phyloP scores from a whole-genome alignment of 2,113 vertebrate genomes.

The Coreoperca whiteheadi region DNA sequence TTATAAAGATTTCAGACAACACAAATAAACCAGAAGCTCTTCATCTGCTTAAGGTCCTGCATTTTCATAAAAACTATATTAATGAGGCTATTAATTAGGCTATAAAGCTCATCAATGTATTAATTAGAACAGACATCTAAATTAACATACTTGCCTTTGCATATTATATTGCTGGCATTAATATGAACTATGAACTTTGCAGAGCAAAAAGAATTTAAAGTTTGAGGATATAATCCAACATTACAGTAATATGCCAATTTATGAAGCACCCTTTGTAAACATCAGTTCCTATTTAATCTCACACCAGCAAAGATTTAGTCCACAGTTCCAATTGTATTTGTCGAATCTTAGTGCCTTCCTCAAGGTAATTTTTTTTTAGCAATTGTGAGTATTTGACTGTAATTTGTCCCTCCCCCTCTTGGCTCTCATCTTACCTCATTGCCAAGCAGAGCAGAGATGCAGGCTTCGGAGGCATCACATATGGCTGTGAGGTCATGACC shows the following conservation, averaged over 20 bases:
- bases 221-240: neutral
- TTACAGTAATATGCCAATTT: neutral
- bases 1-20: constrained; percentile 10
- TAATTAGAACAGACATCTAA: neutral
- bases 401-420: constrained; percentile 9
- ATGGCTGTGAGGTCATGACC: constrained; percentile 98
- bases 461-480: constrained; percentile 97
- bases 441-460: constrained; percentile 95
- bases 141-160: neutral
- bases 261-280: neutral
- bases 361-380: constrained; percentile 19
- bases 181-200: neutral
- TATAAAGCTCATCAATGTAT: neutral
- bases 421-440: constrained; percentile 89
- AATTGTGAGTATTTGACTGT: neutral
- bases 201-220: neutral
- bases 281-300: neutral
- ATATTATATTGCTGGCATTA: neutral
- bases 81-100: neutral
- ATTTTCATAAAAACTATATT: neutral
- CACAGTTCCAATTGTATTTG: neutral
- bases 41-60: neutral
- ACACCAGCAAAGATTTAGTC: neutral
- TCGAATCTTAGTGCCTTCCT: neutral
- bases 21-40: constrained; percentile 13